Evolutionary conservation across 2,797 vertebrate genomes (phyloP).

Genomic region (Enteromius trimaculatus): DNA sequence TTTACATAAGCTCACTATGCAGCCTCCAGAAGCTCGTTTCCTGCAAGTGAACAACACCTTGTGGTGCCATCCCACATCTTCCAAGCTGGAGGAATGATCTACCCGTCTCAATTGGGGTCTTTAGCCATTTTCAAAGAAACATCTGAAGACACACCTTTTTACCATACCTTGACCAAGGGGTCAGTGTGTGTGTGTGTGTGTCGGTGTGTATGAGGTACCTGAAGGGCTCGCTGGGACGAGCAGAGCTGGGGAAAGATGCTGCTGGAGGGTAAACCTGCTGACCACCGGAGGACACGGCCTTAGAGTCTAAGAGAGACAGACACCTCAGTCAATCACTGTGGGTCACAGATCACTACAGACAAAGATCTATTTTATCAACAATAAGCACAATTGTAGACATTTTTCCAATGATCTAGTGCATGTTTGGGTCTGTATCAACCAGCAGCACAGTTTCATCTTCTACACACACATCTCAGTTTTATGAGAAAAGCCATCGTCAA

Average conservation of each 20-base stretch:
- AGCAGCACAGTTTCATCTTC: background rate
- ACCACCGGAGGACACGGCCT: slow-evolving; percentile 81
- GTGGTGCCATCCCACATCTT: too few species aligned
- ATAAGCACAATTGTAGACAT: background rate
- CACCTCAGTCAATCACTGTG: background rate
- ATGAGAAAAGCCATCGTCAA: background rate
- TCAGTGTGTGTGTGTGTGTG: too few species aligned
- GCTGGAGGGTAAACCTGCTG: slow-evolving; percentile 86
- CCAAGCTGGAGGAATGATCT: too few species aligned
- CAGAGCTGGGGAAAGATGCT: slow-evolving; percentile 78
- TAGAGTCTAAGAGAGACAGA: slow-evolving; percentile 76
- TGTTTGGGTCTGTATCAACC: background rate
- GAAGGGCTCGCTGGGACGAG: slow-evolving; percentile 82
- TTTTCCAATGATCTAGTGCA: background rate
- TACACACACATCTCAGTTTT: background rate
- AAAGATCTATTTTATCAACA: too few species aligned
- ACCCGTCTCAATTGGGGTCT: too few species aligned
- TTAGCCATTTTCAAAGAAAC: too few species aligned
- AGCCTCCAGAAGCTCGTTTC: too few species aligned
- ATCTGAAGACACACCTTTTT: too few species aligned
- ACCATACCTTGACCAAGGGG: too few species aligned
- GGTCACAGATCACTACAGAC: background rate
- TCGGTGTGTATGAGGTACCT: slow-evolving; percentile 74
- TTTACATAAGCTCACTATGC: too few species aligned
- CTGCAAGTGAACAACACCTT: too few species aligned